Base-by-base conservation (phyloP, 64 coral and sea anemone species). In the Acropora yongei region DNA sequence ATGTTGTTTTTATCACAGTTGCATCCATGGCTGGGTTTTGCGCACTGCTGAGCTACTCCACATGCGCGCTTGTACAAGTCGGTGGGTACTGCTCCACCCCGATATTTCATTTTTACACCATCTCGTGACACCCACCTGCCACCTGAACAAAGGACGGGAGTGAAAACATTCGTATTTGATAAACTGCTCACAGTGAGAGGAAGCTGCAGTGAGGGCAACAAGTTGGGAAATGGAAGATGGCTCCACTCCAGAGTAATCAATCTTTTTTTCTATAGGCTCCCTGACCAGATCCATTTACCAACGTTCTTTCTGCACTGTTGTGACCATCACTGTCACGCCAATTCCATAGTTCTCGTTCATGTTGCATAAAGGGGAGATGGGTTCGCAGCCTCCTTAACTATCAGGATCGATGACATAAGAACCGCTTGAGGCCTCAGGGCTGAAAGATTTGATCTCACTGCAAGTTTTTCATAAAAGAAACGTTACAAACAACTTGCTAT, bases 101-200 rank as follows among this genome's bases (percentile, higher is more conserved):
- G 68, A 16, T 83, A 19, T 1, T 10, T 68, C 90, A 86, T 83
- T 6, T 50, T 41, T 30, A 13, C 7, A 49, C 1, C 13, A 44
- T 57, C 46, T 18, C 47, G 81, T 86, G 68, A 83, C 44, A 83
- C 18, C 93, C 88, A 83, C 88, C 80, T 77, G 10, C 82, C 55
- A 86, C 58, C 76, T 66, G 53, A 61, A 9, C 18, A 87, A 42
- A 10, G 65, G 14, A 4, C 50, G 19, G 18, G 83, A 74, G 4
- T 45, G 18, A 57, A 17, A 19, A 19, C 82, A 93, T n/a, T 93
- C 73, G 57, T 68, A 87, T 30, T 79, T 87, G 13, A 87, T 66
- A 72, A 68, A 79, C 45, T 93, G 91, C 77, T 93, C 73, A 60
- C 91, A 93, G 43, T 49, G 58, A n/a, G 44, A 16, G 19, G 91